A percentile compares a stretch with the other conserved stretches of the same genome.
Conservation (phyloP, 2,113 vertebrate species). For the Engystomops pustulosus region DNA sequence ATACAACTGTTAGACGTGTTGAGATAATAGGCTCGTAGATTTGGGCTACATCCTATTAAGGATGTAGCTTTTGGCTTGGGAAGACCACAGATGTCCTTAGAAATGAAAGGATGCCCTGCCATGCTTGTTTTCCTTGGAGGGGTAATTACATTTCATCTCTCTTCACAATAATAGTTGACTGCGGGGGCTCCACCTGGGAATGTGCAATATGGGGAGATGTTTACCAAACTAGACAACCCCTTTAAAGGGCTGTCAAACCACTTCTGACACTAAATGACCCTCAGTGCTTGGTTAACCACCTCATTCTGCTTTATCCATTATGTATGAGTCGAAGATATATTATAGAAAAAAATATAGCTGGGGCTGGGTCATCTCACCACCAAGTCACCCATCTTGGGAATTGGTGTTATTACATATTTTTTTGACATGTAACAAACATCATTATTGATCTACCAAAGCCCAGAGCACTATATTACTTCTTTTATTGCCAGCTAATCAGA, state of each 20-base stretch:
- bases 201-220: neutral
- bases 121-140: neutral
- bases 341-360: neutral
- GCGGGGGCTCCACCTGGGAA: neutral
- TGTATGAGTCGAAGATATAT: neutral
- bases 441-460: conserved; percentile 31
- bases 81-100: neutral
- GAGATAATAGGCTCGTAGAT: neutral
- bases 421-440: conserved; percentile 26
- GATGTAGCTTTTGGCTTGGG: neutral
- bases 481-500: conserved; percentile 23
- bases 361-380: neutral
- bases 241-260: neutral
- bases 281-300: neutral
- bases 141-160: neutral
- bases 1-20: neutral
- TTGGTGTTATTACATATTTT: neutral
- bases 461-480: neutral
- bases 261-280: neutral
- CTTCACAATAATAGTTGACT: neutral
- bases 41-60: neutral
- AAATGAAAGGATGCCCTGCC: neutral
- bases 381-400: neutral
- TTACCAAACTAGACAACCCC: neutral
- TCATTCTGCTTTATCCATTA: neutral